Conservation (phyloP, 2,888 invertebrate genomes). For the Dusona sp. region DNA sequence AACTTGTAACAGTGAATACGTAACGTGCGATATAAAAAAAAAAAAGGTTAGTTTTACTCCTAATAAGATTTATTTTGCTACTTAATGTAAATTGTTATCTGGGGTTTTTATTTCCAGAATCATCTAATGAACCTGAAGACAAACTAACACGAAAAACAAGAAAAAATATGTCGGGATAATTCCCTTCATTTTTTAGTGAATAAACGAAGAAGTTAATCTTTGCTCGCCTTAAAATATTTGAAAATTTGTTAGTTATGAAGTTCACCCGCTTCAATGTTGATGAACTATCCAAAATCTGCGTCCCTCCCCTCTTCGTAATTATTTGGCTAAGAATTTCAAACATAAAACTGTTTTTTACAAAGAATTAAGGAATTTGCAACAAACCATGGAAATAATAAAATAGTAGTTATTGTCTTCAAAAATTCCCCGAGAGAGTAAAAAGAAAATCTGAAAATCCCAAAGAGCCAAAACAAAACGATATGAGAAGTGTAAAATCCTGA, state of each 20-base stretch:
- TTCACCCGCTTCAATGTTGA: not conserved
- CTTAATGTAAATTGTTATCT: not conserved
- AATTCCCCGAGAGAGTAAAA: not conserved
- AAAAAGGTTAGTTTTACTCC: not conserved
- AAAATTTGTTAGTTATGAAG: not conserved
- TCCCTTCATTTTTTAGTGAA: not conserved
- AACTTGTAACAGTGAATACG: not conserved
- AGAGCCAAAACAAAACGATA: not conserved
- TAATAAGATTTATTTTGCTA: not conserved
- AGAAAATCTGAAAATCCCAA: not conserved
- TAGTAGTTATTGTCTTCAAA: not conserved
- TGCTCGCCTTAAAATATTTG: not conserved
- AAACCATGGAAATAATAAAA: not conserved
- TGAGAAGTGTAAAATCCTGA: conserved; percentile 34
- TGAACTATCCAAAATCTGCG: not conserved
- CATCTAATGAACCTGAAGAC: not conserved
- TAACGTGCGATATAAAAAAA: not conserved
- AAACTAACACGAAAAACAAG: not conserved
- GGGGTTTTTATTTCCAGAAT: not conserved
- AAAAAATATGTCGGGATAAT: not conserved
- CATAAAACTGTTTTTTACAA: not conserved
- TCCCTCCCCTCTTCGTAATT: not conserved
- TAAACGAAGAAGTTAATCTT: too few species aligned
- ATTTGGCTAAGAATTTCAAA: not conserved
- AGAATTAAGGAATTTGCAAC: not conserved